Conservation (phyloP, 2,888 invertebrate genomes). For the Drosophila paracracens region DNA sequence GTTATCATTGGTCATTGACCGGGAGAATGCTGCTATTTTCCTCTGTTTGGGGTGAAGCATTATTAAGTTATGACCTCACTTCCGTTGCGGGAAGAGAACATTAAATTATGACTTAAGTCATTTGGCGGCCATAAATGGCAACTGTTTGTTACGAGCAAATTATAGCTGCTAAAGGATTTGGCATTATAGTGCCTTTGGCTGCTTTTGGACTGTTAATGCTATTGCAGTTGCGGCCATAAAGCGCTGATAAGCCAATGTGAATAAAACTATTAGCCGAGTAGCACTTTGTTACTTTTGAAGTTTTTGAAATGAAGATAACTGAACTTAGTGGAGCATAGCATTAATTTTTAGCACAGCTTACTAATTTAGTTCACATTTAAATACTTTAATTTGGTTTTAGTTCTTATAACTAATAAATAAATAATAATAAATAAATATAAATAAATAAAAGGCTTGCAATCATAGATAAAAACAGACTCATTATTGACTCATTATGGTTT, state of each 20-base stretch:
- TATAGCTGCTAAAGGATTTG: conserved; percentile 60
- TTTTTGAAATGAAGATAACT: not conserved
- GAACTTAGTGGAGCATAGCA: not conserved
- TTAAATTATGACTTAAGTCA: conserved; percentile 54
- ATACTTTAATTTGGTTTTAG: not conserved
- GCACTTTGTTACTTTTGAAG: not conserved
- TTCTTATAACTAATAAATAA: not conserved
- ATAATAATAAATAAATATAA: not conserved
- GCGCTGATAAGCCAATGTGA: conserved; percentile 30
- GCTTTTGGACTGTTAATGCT: conserved; percentile 23
- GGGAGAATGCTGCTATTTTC: conserved; percentile 5
- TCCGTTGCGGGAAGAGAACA: conserved; percentile 24
- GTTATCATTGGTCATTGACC: conserved; percentile 23
- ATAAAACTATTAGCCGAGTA: conserved; percentile 16
- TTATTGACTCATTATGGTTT: too few species aligned
- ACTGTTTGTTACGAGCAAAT: conserved; percentile 53
- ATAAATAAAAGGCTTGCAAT: not conserved
- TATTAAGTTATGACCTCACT: conserved; percentile 61
- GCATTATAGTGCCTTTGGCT: conserved; percentile 9
- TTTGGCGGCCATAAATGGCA: conserved; percentile 59
- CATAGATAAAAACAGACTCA: not conserved
- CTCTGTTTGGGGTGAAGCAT: not conserved
- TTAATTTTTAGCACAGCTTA: not conserved
- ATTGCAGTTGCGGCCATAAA: conserved; percentile 20
- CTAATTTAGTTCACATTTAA: not conserved